Evolutionary conservation across 2,113 vertebrate genomes (phyloP).

Genomic region (Phaethon lepturus): DNA sequence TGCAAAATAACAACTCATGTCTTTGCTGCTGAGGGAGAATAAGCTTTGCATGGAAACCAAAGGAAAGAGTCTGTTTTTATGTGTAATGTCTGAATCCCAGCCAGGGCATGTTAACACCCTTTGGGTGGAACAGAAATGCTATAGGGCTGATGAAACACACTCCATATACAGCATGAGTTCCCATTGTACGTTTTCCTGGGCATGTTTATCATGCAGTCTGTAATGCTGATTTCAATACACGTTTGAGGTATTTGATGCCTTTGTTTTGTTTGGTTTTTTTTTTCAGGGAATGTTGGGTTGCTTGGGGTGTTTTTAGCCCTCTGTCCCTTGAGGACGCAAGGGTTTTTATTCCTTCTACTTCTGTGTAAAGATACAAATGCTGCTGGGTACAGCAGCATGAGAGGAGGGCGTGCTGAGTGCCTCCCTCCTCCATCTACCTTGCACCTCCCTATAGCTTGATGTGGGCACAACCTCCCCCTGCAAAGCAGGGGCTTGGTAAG

Average conservation of each 20-base stretch:
- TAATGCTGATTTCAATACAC: not conserved
- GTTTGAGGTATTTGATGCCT: not conserved
- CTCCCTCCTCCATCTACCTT: not conserved
- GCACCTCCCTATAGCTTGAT: not conserved
- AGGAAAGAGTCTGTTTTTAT: slow-evolving; percentile 55
- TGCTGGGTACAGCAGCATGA: not conserved
- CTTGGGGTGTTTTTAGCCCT: not conserved
- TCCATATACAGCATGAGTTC: not conserved
- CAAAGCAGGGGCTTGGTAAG: not conserved
- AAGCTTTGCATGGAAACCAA: slow-evolving; percentile 36
- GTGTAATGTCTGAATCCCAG: slow-evolving; percentile 63
- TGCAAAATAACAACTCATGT: not conserved
- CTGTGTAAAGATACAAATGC: not conserved
- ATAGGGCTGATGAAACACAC: slow-evolving; percentile 53
- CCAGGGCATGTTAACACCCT: slow-evolving; percentile 60
- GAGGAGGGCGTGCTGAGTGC: not conserved
- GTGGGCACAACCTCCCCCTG: not conserved
- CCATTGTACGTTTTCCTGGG: slow-evolving; percentile 12
- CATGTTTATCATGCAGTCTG: not conserved
- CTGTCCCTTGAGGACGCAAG: not conserved
- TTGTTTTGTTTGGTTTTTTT: not conserved
- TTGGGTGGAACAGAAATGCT: slow-evolving; percentile 65
- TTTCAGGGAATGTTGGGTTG: not conserved
- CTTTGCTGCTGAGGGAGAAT: slow-evolving; percentile 4
- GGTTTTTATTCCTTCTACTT: not conserved